Conservation (phyloP, 2,888 invertebrate genomes). For the Agrotis ipsilon region DNA sequence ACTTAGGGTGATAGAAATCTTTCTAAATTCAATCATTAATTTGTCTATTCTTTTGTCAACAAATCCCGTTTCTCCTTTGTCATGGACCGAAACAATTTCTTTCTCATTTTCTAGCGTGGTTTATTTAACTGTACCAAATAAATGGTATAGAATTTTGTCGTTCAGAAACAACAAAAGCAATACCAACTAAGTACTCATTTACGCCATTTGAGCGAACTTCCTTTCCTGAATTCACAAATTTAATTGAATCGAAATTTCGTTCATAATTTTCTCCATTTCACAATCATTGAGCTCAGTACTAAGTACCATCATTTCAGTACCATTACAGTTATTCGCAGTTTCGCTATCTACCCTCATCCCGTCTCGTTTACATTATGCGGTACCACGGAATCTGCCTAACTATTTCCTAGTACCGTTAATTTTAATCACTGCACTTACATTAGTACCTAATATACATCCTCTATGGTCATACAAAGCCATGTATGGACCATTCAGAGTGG, state of each 20-base stretch:
- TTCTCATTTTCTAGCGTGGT: no score
- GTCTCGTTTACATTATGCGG: conserved; percentile 47
- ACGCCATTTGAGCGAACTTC: background rate
- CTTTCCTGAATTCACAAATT: conserved; percentile 2
- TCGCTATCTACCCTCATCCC: conserved; percentile 14
- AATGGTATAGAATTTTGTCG: background rate
- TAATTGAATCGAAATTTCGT: conserved; percentile 11
- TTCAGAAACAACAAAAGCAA: background rate
- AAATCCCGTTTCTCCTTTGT: no score
- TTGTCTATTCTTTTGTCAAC: no score
- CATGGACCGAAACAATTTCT: no score
- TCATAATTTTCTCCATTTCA: conserved; percentile 15
- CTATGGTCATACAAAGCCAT: conserved; percentile 21
- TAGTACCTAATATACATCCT: conserved; percentile 53
- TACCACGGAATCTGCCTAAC: conserved; percentile 48
- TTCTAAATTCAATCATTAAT: no score
- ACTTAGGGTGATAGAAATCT: no score
- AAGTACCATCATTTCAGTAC: conserved; percentile 18
- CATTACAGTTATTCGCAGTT: conserved; percentile 34
- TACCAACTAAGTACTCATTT: background rate
- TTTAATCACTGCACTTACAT: conserved; percentile 55
- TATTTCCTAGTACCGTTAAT: conserved; percentile 46
- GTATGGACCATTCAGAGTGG: conserved; percentile 31
- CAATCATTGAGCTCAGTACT: background rate
- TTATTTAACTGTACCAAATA: no score